A percentile compares a stretch with the other conserved stretches of the same genome.
These are phyloP conservation scores for Holacanthella duospinosa DNA, from an alignment of 2,888 invertebrate species.

Conservation along the genomic window DNA sequence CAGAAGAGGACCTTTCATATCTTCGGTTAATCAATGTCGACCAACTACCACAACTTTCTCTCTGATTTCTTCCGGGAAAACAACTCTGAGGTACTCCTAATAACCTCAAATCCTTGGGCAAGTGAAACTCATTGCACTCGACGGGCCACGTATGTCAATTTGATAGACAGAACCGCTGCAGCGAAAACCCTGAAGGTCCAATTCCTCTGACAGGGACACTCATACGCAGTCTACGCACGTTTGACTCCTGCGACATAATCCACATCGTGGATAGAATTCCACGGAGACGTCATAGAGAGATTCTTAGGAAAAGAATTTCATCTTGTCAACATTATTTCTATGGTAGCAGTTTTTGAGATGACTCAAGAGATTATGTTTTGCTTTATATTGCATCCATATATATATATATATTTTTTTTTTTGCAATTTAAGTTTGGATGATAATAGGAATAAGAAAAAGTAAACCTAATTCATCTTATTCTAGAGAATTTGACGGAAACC, in stretches of 20 bases:
- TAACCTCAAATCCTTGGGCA: not conserved
- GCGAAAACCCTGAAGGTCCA: not conserved
- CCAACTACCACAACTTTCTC: no score
- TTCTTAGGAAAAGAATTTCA: not conserved
- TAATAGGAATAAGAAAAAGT: no score
- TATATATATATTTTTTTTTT: no score
- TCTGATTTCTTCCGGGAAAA: not conserved
- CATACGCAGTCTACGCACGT: not conserved
- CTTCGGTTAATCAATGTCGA: not conserved
- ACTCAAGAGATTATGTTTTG: not conserved
- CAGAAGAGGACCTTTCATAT: not conserved
- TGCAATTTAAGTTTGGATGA: no score
- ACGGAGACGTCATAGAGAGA: no score
- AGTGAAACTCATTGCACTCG: not conserved
- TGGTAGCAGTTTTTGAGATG: not conserved
- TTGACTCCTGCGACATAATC: not conserved
- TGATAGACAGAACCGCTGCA: not conserved
- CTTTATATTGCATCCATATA: no score
- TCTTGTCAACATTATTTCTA: not conserved
- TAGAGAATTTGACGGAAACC: no score
- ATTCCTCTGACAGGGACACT: not conserved
- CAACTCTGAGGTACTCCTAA: not conserved
- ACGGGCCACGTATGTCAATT: not conserved
- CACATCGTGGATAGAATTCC: not conserved
- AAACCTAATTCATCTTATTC: no score